Percentiles rank a stretch among this genome's conserved stretches.
Evolutionary conservation across 2,113 vertebrate genomes (phyloP).

Genomic region (Trematomus loennbergii): DNA sequence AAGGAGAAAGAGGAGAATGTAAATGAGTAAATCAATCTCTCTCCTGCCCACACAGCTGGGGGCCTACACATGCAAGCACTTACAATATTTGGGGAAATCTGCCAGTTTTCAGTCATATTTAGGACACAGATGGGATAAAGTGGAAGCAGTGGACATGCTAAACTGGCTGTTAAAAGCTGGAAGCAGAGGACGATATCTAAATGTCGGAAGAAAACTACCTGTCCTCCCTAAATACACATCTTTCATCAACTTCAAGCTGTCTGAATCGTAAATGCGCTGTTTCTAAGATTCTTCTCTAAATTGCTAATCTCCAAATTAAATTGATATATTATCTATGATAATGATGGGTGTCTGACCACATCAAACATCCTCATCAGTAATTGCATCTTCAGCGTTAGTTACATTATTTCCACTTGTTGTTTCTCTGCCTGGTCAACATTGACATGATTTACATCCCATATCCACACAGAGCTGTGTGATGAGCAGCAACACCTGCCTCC

Average conservation of each 20-base stretch:
- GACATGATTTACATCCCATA: constrained; percentile 11
- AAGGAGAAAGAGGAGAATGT: neutral
- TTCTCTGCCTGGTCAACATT: neutral
- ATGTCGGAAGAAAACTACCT: too few relatives aligned
- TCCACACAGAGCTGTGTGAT: constrained; percentile 13
- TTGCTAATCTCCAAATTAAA: too few relatives aligned
- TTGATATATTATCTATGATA: too few relatives aligned
- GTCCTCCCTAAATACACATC: too few relatives aligned
- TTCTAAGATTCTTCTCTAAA: too few relatives aligned
- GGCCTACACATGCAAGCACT: neutral
- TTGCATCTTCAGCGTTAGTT: constrained; percentile 1
- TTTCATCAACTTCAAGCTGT: neutral
- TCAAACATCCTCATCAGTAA: constrained; percentile 14
- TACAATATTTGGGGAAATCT: neutral
- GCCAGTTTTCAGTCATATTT: neutral
- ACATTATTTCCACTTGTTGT: neutral
- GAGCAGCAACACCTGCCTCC: constrained; percentile 25
- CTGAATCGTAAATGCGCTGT: neutral
- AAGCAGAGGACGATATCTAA: too few relatives aligned
- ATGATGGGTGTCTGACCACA: neutral
- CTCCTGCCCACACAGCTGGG: neutral
- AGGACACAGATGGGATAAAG: too few relatives aligned
- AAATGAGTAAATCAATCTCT: neutral
- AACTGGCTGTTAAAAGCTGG: too few relatives aligned
- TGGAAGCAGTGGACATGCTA: too few relatives aligned